Evolutionary conservation across 2,797 vertebrate species (phyloP).

Genomic region (Sebastes paucispinis): DNA sequence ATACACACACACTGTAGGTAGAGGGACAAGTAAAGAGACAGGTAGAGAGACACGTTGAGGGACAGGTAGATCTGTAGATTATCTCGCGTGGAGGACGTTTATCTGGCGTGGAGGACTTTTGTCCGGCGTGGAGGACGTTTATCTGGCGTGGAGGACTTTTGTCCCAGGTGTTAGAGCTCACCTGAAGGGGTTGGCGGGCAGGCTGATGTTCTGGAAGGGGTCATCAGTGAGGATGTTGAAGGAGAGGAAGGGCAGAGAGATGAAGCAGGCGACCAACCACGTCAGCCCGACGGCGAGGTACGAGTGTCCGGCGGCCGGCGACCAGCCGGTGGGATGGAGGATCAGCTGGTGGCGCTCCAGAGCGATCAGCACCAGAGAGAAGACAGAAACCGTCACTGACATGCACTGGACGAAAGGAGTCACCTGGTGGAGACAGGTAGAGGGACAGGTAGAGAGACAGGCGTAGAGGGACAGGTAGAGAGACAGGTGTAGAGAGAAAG

Average conservation of each 20-base stretch:
- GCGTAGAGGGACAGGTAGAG: too few species aligned
- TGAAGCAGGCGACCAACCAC: constrained; percentile 82
- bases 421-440: constrained; percentile 41
- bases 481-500: too few species aligned
- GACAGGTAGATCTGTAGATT: too few species aligned
- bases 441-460: too few species aligned
- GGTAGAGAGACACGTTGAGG: too few species aligned
- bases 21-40: too few species aligned
- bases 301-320: constrained; percentile 80
- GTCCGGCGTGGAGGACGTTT: neutral
- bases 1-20: too few species aligned
- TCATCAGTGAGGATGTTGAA: constrained; percentile 82
- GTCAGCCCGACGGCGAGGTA: constrained; percentile 83
- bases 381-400: constrained; percentile 84
- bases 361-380: constrained; percentile 85
- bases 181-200: constrained; percentile 80
- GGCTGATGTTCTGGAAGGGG: constrained; percentile 84
- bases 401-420: constrained; percentile 85
- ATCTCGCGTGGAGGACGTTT: too few species aligned
- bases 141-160: too few species aligned
- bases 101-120: too few species aligned
- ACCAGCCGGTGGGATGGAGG: constrained; percentile 86
- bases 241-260: constrained; percentile 85
- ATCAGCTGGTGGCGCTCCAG: constrained; percentile 86
- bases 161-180: constrained; percentile 15